Conservation (phyloP, 92 coral and sea anemone species). For the Metridium senile region DNA sequence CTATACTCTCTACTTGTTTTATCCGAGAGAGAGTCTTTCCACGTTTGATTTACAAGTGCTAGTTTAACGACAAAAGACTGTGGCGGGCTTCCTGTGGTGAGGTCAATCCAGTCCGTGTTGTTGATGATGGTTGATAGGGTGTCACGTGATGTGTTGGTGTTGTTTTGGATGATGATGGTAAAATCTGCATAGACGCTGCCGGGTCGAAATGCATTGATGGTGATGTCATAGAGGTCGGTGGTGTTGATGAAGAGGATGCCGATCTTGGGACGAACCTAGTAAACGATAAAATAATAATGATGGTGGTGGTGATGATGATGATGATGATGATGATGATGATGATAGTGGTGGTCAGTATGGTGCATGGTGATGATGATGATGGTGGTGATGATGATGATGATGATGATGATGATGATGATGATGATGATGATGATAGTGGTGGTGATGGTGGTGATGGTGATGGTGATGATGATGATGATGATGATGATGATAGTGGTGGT, state of each 20-base stretch:
- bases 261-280: conserved; percentile 28
- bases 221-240: conserved; percentile 13
- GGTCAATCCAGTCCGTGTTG: conserved; percentile 18
- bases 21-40: conserved; percentile 4
- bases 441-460: background rate
- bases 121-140: background rate
- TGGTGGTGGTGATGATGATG: too few species aligned
- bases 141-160: conserved; percentile 1
- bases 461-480: background rate
- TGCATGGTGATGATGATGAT: background rate
- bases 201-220: background rate
- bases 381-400: background rate
- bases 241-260: conserved; percentile 13
- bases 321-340: too few species aligned
- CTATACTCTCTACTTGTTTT: conserved; percentile 1
- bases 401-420: background rate
- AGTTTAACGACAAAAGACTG: background rate
- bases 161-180: conserved; percentile 1
- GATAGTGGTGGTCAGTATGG: background rate
- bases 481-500: background rate
- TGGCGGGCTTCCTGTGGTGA: background rate
- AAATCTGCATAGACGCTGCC: conserved; percentile 28
- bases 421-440: background rate
- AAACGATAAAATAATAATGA: background rate
- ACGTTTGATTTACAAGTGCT: background rate